Conservation (phyloP, 64 coral and sea anemone species). For the Montipora foliosa region DNA sequence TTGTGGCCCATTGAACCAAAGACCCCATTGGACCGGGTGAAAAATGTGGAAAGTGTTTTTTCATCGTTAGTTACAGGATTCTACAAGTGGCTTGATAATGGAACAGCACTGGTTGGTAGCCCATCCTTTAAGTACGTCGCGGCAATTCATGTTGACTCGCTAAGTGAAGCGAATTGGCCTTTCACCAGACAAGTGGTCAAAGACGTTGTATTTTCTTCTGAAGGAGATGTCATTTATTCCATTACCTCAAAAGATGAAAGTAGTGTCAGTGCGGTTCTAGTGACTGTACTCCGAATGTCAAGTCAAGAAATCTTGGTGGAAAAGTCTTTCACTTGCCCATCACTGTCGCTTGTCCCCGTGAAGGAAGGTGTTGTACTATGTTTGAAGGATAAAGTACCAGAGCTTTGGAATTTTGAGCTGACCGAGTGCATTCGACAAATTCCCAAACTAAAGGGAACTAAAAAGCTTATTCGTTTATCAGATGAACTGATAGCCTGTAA, state of each 20-base stretch:
- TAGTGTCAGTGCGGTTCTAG: neutral
- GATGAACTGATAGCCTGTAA: too few species aligned
- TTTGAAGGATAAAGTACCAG: neutral
- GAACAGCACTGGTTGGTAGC: neutral
- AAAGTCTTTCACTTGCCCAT: neutral
- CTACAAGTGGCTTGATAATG: neutral
- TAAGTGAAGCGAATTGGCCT: neutral
- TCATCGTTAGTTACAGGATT: neutral
- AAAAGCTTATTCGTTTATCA: too few species aligned
- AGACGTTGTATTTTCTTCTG: neutral
- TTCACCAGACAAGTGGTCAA: neutral
- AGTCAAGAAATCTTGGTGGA: neutral
- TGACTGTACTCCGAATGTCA: neutral
- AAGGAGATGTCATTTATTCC: slow-evolving; percentile 7
- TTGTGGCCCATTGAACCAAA: neutral
- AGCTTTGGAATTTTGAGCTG: neutral
- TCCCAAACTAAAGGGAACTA: too few species aligned
- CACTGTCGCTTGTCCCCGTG: neutral
- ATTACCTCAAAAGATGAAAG: neutral
- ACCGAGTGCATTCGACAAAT: too few species aligned
- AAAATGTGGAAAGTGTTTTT: neutral
- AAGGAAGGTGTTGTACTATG: neutral
- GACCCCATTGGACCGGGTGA: neutral
- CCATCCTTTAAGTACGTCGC: neutral
- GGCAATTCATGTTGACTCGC: neutral